phyloP scores from a whole-genome alignment of 2,797 vertebrate species.

The Mareca penelope region DNA sequence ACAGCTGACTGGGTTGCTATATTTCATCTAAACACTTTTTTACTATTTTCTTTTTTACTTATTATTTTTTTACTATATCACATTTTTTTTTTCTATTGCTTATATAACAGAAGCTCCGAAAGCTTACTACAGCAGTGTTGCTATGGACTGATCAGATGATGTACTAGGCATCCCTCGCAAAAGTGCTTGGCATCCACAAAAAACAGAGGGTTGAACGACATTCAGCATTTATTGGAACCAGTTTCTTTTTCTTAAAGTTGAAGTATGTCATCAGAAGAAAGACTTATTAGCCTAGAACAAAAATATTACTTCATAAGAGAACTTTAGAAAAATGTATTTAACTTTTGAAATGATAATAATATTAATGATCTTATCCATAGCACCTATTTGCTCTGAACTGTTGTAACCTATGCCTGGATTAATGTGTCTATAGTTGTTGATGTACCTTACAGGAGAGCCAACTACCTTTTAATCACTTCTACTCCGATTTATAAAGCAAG shows the following conservation, averaged over 20 bases:
- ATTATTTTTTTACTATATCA: not conserved
- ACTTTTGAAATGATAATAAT: not conserved
- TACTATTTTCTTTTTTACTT: too few relatives aligned
- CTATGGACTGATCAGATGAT: not conserved
- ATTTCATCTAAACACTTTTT: conserved; percentile 23
- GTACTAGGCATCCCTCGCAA: not conserved
- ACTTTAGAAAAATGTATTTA: not conserved
- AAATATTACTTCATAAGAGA: not conserved
- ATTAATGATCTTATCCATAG: not conserved
- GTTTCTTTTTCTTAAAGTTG: not conserved
- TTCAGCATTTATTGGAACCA: not conserved
- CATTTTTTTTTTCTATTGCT: not conserved
- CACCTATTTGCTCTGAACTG: not conserved
- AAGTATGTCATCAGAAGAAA: not conserved
- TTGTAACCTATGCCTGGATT: not conserved
- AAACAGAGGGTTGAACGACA: rapidly evolving
- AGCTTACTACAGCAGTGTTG: not conserved
- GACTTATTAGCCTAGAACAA: not conserved
- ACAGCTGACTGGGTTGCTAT: not conserved
- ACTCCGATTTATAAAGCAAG: not conserved
- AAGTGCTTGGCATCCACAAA: not conserved
- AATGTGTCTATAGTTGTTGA: not conserved
- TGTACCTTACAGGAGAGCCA: not conserved
- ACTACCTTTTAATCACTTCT: not conserved
- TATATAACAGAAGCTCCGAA: not conserved